Evolutionary conservation across 2,113 vertebrate genomes (phyloP), one percentile per base, ranked within the genome.

Genomic region (Mirza zaza): DNA sequence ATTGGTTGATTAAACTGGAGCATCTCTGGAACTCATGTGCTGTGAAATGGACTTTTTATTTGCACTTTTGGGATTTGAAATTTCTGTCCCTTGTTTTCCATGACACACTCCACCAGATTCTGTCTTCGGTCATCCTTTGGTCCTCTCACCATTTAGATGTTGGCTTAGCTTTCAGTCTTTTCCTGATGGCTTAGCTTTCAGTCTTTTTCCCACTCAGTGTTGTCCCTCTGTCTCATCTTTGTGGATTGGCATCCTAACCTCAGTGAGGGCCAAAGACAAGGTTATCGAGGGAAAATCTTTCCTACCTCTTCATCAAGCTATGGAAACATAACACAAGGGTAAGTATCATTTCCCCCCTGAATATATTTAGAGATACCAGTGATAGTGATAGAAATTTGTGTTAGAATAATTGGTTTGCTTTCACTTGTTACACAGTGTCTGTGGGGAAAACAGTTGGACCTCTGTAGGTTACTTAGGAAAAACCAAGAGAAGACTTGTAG

Each of bases 31-130:
- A 75, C 55, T 89, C 3, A 29, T 34, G 18, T 87, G 55, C 82
- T 94, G 3, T 77, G 83, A 96, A 89, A 13, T 84, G 68, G 75
- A 50, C 79, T 50, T 73, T 42, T 77, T 77, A 95, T 92, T 96
- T 92, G 42, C 27, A 39, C 1, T 45, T 73, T 57, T 10, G 59
- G 39, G 39, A 63, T 80, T 79, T 93, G 50, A 70, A 23, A 92
- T 21, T 65, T 29, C 32, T 79, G 6, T 79, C 34, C n/a, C 29
- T 87, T 55, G 8, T 96, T 94, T 80, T 84, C 52, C 4, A 18
- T 89, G 39, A 45, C 32, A 59, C 50, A 59, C 57, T 63, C 20
- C 8, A 68, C 59, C 80, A 81, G 14, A 70, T 82, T 39, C 36
- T 86, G 6, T 68, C 32, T 92, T 75, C 20, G 36, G 8, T 61